phyloP scores from a whole-genome alignment of 2,888 invertebrate species.

The Stegana nigrithorax region DNA sequence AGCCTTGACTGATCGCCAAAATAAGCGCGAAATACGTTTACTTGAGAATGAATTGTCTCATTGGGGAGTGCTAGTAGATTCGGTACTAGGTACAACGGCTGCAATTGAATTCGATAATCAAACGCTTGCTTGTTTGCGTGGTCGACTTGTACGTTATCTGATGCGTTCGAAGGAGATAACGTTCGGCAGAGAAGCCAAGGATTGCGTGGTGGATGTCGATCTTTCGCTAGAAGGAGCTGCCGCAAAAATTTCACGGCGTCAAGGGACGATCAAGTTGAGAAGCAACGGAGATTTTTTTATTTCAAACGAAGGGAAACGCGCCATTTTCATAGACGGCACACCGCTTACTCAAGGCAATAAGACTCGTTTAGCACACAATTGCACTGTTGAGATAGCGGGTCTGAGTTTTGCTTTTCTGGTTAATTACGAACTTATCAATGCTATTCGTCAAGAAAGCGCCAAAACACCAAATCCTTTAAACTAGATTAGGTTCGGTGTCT shows the following conservation, averaged over 20 bases:
- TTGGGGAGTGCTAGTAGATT: constrained; percentile 94
- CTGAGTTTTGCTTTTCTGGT: constrained; percentile 93
- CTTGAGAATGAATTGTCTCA: constrained; percentile 89
- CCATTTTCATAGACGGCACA: constrained; percentile 93
- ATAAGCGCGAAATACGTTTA: constrained; percentile 87
- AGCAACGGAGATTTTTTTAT: constrained; percentile 96
- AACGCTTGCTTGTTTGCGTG: constrained; percentile 91
- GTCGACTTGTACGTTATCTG: constrained; percentile 90
- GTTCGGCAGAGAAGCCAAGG: constrained; percentile 89
- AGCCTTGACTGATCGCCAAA: constrained; percentile 78
- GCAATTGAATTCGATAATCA: constrained; percentile 92
- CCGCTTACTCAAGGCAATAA: constrained; percentile 90
- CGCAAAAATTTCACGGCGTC: constrained; percentile 91
- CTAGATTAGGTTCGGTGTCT: too few species aligned
- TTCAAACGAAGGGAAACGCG: constrained; percentile 93
- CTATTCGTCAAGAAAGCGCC: constrained; percentile 88
- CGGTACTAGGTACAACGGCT: constrained; percentile 81
- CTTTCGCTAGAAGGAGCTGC: constrained; percentile 93
- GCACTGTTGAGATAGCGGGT: constrained; percentile 94
- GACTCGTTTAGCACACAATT: constrained; percentile 91
- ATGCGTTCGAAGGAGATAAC: constrained; percentile 96
- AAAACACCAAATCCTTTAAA: constrained; percentile 76
- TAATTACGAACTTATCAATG: constrained; percentile 90
- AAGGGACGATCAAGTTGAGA: constrained; percentile 89
- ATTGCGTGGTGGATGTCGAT: constrained; percentile 92